Evolutionary conservation across 2,113 vertebrate genomes (phyloP).

Genomic region (Malurus elegans): DNA sequence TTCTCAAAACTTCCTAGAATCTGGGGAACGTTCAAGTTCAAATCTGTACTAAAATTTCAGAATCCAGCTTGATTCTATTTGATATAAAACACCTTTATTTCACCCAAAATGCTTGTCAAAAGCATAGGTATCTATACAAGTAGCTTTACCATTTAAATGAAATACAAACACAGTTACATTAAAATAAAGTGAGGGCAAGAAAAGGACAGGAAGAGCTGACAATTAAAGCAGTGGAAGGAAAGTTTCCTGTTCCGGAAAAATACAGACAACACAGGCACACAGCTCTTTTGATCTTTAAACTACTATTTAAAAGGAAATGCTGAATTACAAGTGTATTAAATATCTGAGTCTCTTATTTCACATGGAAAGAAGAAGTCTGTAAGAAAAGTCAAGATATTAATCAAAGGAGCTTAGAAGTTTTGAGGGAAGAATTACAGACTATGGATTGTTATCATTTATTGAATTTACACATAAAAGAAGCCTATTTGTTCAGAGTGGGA

Average conservation of each 20-base stretch:
- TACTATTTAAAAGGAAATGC: constrained; percentile 25
- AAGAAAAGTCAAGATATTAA: constrained; percentile 8
- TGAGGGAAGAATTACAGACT: background rate
- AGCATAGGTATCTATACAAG: background rate
- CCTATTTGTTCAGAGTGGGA: background rate
- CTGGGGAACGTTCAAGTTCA: rapidly evolving
- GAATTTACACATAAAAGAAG: background rate
- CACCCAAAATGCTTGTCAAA: background rate
- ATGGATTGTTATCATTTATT: background rate
- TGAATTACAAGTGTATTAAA: constrained; percentile 28
- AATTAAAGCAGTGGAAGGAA: background rate
- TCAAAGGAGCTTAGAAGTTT: background rate
- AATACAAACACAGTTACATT: background rate
- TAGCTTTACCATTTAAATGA: background rate
- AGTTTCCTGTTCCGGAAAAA: background rate
- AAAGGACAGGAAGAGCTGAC: constrained; percentile 18
- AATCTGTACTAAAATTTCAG: background rate
- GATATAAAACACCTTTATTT: background rate
- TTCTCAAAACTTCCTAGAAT: background rate
- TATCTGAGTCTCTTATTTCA: constrained; percentile 16
- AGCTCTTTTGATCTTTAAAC: constrained; percentile 22
- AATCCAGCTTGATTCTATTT: background rate
- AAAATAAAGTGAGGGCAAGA: constrained; percentile 4
- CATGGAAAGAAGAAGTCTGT: background rate
- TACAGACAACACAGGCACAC: background rate